A percentile compares a stretch with the other conserved stretches of the same genome.
These are phyloP conservation scores for Lacanobia wlatinum DNA, from an alignment of 2,888 invertebrate genomes.

Conservation along the genomic window DNA sequence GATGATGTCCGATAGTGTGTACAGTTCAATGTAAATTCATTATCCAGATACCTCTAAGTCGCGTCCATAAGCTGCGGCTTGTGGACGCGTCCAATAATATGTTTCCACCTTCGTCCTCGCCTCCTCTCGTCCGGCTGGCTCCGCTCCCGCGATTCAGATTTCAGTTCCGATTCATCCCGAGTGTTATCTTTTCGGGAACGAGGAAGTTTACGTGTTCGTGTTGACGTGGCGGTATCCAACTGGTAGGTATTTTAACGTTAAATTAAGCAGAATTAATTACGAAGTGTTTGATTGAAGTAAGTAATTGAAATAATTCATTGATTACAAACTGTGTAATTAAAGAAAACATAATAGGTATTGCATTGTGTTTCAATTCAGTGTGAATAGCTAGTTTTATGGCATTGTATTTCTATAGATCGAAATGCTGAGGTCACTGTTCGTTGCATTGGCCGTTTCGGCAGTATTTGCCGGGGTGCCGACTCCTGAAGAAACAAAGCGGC, in stretches of 20 bases:
- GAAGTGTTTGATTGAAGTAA: not conserved
- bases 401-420: constrained; percentile 65
- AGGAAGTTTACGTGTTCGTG: constrained; percentile 81
- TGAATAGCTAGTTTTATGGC: constrained; percentile 8
- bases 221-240: constrained; percentile 82
- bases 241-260: constrained; percentile 33
- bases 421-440: constrained; percentile 83
- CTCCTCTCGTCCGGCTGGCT: constrained; percentile 19
- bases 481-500: constrained; percentile 92
- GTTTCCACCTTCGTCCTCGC: no score
- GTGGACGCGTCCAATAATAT: no score
- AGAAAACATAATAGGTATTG: not conserved
- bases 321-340: constrained; percentile 3
- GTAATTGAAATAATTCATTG: constrained; percentile 18
- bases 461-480: constrained; percentile 92
- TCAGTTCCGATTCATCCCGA: constrained; percentile 61
- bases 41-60: no score
- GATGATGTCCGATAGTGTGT: no score
- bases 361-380: constrained; percentile 12
- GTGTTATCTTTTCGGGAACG: constrained; percentile 77
- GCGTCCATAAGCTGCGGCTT: no score
- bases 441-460: constrained; percentile 82
- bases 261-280: not conserved
- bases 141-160: constrained; percentile 24
- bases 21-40: no score